Base-by-base conservation (phyloP, 1,140 invertebrate species). In the Bombus balteatus region DNA sequence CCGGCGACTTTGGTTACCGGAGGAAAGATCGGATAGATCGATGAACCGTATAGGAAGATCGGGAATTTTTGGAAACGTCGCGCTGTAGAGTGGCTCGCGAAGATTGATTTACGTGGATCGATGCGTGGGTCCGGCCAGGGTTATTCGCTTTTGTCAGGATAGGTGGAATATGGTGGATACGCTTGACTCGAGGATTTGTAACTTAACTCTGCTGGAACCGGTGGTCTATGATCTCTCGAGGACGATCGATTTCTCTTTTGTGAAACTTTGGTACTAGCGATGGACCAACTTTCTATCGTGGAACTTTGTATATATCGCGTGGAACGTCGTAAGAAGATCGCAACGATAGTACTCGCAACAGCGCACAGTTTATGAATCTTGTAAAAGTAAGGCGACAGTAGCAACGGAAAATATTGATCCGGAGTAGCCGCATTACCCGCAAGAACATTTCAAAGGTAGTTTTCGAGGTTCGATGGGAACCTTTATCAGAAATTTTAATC, bases 1-100 rank as follows among this genome's bases (percentile, higher is more conserved):
- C 53, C 76, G 83, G 47, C 83, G 83, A 85, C 83, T 85, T 85
- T 80, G 83, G 75, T 85, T 85, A 80, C 76, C 82, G 82, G 22
- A 47, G 76, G 37, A 85, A 75, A 79, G 83, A 85, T 80, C 76
- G 83, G 53, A 85, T 65, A 62, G 68, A 80, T 79, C 83, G 76
- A 85, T 72, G 76, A 85, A 72, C 47, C 22, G 13, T 22, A 22
- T 8, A 59, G 39, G 32, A 6, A 57, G n/a, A 62, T 68, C 32
- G 43, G 4, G 6, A 25, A 13, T 79, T 79, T 84, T 84, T 59
- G 47, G 47, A 68, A 79, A 84, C 53, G 77, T 47, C 75, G 53
- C 75, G 82, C 66, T 66, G 76, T 84, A 71, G 66, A 79, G 53
- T 79, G 76, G 32, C 75, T 72, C 66, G 66, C 76, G 53, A 22